Evolutionary conservation across 2,113 vertebrate genomes (phyloP), one percentile per base, ranked within the genome.

Genomic region (Tamias sibiricus): DNA sequence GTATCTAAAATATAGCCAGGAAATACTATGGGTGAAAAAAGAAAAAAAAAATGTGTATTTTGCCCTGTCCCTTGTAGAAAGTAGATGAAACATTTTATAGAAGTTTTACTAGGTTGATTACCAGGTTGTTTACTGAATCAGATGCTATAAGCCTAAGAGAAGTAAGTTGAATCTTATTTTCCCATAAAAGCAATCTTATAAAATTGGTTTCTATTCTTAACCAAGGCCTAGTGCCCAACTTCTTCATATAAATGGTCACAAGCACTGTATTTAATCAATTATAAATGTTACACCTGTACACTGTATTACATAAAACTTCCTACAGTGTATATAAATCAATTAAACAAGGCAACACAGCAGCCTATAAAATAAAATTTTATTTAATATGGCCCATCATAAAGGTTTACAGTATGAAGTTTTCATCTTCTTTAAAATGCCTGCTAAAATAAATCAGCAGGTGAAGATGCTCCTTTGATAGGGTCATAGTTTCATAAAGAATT

Each of bases 131-230:
- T 91, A 83, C 64, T 80, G 22, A 96, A 77, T 96, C 57, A 82
- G 52, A 96, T 90, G 52, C 22, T 84, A 2, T 83, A 68, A 95
- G 20, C 40, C 66, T 90, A 90, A 54, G 17, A 94, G 47, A 96
- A 93, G 20, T 87, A 91, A 89, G 79, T 86, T 94, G 72, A 95
- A 87, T 96, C 90, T 96, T 95, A 89, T 88, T 94, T 97, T 93
- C 90, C 75, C 79, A 87, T 96, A 96, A 96, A 93, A 95, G 49
- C 85, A 95, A 93, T 91, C 95, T 95, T 76, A 91, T 76, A 95
- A 96, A 95, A 95, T 96, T 94, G 95, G 69, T 87, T 97, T 97
- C 85, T 84, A 1, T 95, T 96, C 90, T 96, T 95, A 94, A 94
- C 54, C 83, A 90, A 96, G 82, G 44, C 69, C 83, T 93, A 3